Evolutionary conservation across 2,113 vertebrate genomes (phyloP), one percentile per base, ranked within the genome.

Genomic region (Desmodus rotundus): DNA sequence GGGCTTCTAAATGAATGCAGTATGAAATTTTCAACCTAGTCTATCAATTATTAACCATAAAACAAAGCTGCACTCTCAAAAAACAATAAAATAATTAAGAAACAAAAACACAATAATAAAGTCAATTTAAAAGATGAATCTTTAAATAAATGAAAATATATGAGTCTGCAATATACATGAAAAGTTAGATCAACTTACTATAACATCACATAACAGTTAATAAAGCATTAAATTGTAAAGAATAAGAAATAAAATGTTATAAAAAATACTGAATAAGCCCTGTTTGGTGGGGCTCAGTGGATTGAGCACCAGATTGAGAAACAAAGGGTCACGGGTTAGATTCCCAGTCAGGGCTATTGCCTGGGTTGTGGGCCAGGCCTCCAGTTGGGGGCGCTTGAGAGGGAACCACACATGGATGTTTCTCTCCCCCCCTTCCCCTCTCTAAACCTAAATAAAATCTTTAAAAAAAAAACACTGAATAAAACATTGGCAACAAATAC

Each of bases 401-500:
- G 22, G 56, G 22, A 58, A 58, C 22, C 22, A 58, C 56, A 24
- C 56, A 24, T 0, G 24, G 56, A 58, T 58, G 22, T 58, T 58
- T 58, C 56, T 58, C 22, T 58, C 56, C 56, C 19, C 15, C 20
- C 56, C 56, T 58, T 58, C 56, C 56, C 56, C 56, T 58, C 8
- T 58, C 56, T 58, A 58, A 58, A 58, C 24, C 24, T 24, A 67
- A 67, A 63, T 31, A 63, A 63, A 65, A n/a, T 67, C 11, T 19
- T 41, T 45, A 47, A 89, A 88, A 96, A 89, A 88, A 95, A 7
- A 91, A 91, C 58, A 89, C 61, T 63, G 28, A 94, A 84, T 86
- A 70, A 83, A 84, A 89, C 50, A 78, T 1, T 65, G 7, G 14
- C 36, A 87, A 74, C 17, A 87, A 95, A 94, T 52, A 54, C 4